A percentile compares a stretch with the other conserved stretches of the same genome.
Evolutionary conservation across 2,797 vertebrate species (phyloP).

Genomic region (Mormyrus hasselquistii): DNA sequence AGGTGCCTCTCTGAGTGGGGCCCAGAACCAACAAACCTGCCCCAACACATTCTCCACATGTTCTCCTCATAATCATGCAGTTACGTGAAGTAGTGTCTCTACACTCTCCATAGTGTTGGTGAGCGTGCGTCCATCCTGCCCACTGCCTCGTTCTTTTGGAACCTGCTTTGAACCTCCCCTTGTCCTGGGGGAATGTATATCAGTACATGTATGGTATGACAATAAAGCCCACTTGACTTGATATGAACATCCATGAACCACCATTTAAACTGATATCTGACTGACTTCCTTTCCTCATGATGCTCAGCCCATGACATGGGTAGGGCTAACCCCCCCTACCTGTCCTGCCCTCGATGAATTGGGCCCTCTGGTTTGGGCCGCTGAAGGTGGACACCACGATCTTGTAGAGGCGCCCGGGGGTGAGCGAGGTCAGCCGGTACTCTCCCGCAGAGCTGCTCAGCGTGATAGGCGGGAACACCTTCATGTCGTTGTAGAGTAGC

Average conservation of each 20-base stretch:
- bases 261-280: background rate
- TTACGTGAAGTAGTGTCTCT: background rate
- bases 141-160: background rate
- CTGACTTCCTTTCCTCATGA: background rate
- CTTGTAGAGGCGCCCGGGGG: conserved; percentile 91
- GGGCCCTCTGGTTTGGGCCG: conserved; percentile 78
- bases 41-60: background rate
- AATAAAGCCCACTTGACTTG: background rate
- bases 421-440: conserved; percentile 77
- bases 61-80: background rate
- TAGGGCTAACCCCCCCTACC: conserved; percentile 50
- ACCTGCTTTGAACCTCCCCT: background rate
- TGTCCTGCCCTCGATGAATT: conserved; percentile 83
- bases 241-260: background rate
- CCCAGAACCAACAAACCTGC: background rate
- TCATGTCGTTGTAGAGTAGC: conserved; percentile 91
- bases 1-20: background rate
- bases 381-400: conserved; percentile 89
- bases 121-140: background rate
- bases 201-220: background rate
- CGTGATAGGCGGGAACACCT: conserved; percentile 84
- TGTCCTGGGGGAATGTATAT: background rate
- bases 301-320: background rate
- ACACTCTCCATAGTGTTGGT: background rate
- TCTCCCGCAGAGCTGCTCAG: conserved; percentile 66